Evolutionary conservation across 1,140 invertebrate species (phyloP).

Genomic region (Fopius arisanus): DNA sequence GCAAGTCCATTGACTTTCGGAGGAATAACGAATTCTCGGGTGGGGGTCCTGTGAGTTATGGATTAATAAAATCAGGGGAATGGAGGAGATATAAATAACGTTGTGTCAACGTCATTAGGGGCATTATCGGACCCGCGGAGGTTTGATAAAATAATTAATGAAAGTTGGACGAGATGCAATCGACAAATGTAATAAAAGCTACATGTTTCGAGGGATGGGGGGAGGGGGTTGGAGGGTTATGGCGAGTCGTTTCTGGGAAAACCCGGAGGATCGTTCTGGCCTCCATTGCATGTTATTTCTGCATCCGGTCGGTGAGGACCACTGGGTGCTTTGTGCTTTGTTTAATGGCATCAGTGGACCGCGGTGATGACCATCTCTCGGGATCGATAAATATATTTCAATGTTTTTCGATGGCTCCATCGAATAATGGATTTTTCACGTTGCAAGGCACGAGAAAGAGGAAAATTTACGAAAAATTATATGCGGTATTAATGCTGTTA

Average conservation of each 20-base stretch:
- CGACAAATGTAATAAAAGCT: slow-evolving; percentile 24
- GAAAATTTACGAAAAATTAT: not conserved
- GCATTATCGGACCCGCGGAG: slow-evolving; percentile 5
- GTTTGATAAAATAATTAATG: slow-evolving; percentile 31
- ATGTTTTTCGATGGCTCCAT: not conserved
- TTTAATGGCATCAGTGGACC: slow-evolving; percentile 22
- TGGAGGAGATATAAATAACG: slow-evolving; percentile 17
- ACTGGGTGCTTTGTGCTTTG: slow-evolving; percentile 15
- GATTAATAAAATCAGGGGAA: not conserved
- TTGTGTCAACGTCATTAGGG: slow-evolving; percentile 17
- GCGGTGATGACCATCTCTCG: not conserved
- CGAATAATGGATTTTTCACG: not conserved
- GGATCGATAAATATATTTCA: slow-evolving; percentile 24
- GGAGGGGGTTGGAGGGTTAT: not conserved
- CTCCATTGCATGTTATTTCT: not conserved
- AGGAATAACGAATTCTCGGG: too few species aligned
- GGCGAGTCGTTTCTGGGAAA: not conserved
- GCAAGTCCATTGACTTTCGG: too few species aligned
- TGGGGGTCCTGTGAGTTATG: too few species aligned
- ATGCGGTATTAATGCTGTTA: too few species aligned
- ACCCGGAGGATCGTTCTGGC: not conserved
- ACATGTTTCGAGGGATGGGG: not conserved
- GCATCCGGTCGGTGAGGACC: not conserved
- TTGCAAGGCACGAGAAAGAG: not conserved
- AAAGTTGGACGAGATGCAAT: slow-evolving; percentile 28